Evolutionary conservation across 2,888 invertebrate genomes (phyloP).

Genomic region (Formica aserva): DNA sequence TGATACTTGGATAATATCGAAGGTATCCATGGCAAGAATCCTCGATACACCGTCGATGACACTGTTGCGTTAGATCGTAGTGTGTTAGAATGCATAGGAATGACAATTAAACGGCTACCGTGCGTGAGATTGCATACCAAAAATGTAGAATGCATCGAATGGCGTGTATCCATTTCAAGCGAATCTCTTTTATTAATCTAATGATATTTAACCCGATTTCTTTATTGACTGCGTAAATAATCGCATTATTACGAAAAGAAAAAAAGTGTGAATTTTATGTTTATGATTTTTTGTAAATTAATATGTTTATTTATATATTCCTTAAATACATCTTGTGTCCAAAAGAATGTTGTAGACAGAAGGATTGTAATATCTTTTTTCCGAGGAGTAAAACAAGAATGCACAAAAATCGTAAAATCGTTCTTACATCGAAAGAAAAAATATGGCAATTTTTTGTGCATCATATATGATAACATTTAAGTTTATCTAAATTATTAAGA

Average conservation of each 20-base stretch:
- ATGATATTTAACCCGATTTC: not conserved
- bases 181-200: not conserved
- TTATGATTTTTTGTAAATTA: not conserved
- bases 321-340: too few species aligned
- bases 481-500: not conserved
- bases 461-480: not conserved
- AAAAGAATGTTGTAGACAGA: not conserved
- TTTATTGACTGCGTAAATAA: not conserved
- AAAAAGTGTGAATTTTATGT: not conserved
- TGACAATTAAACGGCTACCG: constrained; percentile 6
- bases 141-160: not conserved
- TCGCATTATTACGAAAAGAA: not conserved
- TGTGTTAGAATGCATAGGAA: constrained; percentile 36
- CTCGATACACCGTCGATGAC: not conserved
- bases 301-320: not conserved
- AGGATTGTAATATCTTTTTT: not conserved
- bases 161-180: not conserved
- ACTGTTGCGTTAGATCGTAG: constrained; percentile 12
- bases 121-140: constrained; percentile 31
- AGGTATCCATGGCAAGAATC: not conserved
- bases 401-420: not conserved
- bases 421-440: not conserved
- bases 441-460: not conserved
- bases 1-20: not conserved
- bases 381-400: not conserved